A percentile compares a stretch with the other conserved stretches of the same genome.
These are phyloP conservation scores for Charina bottae DNA, from an alignment of 2,113 vertebrate genomes.

Conservation along the genomic window DNA sequence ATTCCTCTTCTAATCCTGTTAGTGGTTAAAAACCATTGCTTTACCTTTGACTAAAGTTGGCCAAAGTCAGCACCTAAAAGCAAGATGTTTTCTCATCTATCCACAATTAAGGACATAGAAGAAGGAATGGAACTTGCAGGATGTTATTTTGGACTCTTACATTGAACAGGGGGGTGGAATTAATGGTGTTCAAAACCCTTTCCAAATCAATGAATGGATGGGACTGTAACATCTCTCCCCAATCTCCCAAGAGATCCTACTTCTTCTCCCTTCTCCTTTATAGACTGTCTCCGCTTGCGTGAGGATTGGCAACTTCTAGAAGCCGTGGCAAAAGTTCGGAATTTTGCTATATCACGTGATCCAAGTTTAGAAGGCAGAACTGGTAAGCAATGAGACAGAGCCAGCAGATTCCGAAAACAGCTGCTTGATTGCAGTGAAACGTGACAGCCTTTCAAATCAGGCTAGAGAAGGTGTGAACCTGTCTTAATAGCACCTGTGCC, in stretches of 20 bases:
- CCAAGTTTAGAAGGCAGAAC: not conserved
- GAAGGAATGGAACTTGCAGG: too few relatives aligned
- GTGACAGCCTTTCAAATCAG: not conserved
- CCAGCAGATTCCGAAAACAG: not conserved
- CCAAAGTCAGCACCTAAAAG: too few relatives aligned
- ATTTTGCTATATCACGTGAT: not conserved
- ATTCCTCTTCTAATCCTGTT: too few relatives aligned
- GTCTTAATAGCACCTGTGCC: too few relatives aligned
- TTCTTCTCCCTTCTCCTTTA: not conserved
- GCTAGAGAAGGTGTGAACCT: not conserved
- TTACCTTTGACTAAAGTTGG: too few relatives aligned
- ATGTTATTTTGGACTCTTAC: too few relatives aligned
- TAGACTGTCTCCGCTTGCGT: rapidly evolving
- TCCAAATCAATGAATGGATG: too few relatives aligned
- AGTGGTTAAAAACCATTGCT: too few relatives aligned
- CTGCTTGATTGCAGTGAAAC: not conserved
- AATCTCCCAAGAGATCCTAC: not conserved
- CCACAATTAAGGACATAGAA: too few relatives aligned
- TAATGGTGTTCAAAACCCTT: too few relatives aligned
- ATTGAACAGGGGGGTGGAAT: too few relatives aligned
- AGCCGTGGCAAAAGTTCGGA: not conserved
- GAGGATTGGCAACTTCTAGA: rapidly evolving
- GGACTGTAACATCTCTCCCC: not conserved
- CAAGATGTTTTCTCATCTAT: too few relatives aligned
- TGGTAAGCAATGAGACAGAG: not conserved